These are phyloP conservation scores for Pachyseris speciosa DNA, from an alignment of 64 coral and sea anemone genomes.

Conservation along the genomic window DNA sequence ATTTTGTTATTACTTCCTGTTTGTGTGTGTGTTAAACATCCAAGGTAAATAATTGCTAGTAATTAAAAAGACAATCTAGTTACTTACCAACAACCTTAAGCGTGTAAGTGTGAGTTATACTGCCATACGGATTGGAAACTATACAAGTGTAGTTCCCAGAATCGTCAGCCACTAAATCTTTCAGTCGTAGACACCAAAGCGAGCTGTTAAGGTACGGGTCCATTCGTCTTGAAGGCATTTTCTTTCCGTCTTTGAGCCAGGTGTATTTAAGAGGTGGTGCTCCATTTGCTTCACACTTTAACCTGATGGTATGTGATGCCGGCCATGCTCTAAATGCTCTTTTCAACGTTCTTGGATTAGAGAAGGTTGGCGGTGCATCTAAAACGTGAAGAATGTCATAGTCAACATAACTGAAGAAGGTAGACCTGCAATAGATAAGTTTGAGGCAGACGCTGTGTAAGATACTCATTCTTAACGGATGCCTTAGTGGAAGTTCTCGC, in stretches of 20 bases:
- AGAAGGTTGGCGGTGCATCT: slow-evolving; percentile 12
- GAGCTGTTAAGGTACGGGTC: slow-evolving; percentile 63
- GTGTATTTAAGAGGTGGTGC: slow-evolving; percentile 64
- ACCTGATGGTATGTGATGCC: slow-evolving; percentile 57
- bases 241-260: slow-evolving; percentile 76
- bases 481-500: too few species aligned
- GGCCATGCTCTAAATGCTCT: slow-evolving; percentile 75
- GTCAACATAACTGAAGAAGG: too few species aligned
- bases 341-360: neutral
- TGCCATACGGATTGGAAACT: slow-evolving; percentile 62
- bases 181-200: slow-evolving; percentile 50
- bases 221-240: neutral
- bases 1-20: too few species aligned
- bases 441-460: too few species aligned
- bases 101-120: slow-evolving; percentile 68
- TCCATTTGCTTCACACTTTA: slow-evolving; percentile 63
- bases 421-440: too few species aligned
- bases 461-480: too few species aligned
- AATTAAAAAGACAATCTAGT: too few species aligned
- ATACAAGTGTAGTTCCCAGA: slow-evolving; percentile 66
- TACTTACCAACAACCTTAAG: slow-evolving; percentile 61
- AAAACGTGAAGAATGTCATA: neutral
- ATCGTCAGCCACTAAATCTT: slow-evolving; percentile 40
- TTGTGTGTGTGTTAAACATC: too few species aligned
- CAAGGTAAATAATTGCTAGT: neutral